These are phyloP conservation scores for Phalacrocorax pelagicus DNA, from an alignment of 2,113 vertebrate species.

Conservation along the genomic window DNA sequence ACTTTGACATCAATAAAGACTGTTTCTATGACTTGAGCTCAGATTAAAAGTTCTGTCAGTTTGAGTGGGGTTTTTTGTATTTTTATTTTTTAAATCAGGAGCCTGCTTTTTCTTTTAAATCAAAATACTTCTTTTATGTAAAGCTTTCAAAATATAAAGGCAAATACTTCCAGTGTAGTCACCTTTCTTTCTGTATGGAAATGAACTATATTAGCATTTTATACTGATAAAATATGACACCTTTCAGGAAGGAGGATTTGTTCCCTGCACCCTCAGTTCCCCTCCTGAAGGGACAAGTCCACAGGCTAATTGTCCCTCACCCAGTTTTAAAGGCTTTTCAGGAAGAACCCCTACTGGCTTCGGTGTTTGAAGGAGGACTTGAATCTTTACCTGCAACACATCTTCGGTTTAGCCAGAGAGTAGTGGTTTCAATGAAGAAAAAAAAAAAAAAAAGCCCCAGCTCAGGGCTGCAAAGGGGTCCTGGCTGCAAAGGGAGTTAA, in stretches of 20 bases:
- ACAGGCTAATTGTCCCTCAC: neutral
- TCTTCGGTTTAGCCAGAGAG: neutral
- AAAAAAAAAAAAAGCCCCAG: neutral
- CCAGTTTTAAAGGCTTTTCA: neutral
- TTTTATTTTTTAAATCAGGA: neutral
- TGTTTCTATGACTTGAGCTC: neutral
- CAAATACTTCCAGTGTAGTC: neutral
- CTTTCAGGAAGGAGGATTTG: neutral
- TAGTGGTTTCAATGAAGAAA: fast-evolving
- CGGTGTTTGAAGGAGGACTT: neutral
- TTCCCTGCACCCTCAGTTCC: neutral
- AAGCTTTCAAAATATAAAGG: neutral
- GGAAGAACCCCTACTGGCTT: neutral
- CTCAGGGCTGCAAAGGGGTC: neutral
- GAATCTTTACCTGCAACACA: no score
- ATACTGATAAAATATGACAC: fast-evolving
- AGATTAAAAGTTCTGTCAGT: conserved; percentile 24
- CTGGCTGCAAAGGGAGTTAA: neutral
- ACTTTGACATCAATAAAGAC: conserved; percentile 40
- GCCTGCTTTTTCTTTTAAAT: neutral
- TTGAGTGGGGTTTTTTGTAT: neutral
- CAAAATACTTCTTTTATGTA: neutral
- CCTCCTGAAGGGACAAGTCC: neutral
- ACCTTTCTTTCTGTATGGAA: neutral
- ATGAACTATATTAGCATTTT: neutral